phyloP scores from a whole-genome alignment of 2,113 vertebrate genomes.

The Urocitellus parryii region DNA sequence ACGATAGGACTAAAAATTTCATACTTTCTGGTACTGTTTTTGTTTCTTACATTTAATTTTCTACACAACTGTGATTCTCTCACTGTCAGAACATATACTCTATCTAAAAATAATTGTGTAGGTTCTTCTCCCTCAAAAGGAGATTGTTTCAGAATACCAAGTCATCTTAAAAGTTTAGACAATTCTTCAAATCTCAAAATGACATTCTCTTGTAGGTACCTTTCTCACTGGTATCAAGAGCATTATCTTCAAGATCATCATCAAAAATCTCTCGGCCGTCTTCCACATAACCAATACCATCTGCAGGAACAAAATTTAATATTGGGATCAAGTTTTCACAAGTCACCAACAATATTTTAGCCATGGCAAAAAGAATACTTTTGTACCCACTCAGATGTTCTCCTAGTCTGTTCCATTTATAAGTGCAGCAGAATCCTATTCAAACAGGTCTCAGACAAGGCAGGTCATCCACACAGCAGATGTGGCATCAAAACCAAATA shows the following conservation, averaged over 20 bases:
- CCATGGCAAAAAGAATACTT: neutral
- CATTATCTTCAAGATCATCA: conserved; percentile 95
- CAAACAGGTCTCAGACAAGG: neutral
- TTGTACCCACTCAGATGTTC: conserved; percentile 18
- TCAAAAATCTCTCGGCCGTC: conserved; percentile 99
- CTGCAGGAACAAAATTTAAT: conserved; percentile 84
- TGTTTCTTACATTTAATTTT: conserved; percentile 56
- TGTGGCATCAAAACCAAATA: conserved; percentile 58
- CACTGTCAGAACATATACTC: conserved; percentile 17
- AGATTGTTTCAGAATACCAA: conserved; percentile 37
- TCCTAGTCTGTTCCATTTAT: conserved; percentile 37
- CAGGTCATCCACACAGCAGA: neutral
- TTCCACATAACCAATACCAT: conserved; percentile 96
- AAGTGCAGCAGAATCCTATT: conserved; percentile 57
- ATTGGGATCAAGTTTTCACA: conserved; percentile 43
- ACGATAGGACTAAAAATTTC: conserved; percentile 38
- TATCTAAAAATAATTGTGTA: conserved; percentile 22
- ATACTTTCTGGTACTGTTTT: conserved; percentile 40
- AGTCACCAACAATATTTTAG: conserved; percentile 30
- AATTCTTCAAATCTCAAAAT: conserved; percentile 39
- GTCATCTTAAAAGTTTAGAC: conserved; percentile 45
- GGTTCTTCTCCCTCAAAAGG: neutral
- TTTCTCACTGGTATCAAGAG: conserved; percentile 86
- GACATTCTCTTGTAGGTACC: conserved; percentile 84
- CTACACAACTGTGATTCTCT: neutral